Evolutionary conservation across 2,113 vertebrate species (phyloP), one percentile per base, ranked within the genome.

Genomic region (Cyanoramphus novaezelandiae): DNA sequence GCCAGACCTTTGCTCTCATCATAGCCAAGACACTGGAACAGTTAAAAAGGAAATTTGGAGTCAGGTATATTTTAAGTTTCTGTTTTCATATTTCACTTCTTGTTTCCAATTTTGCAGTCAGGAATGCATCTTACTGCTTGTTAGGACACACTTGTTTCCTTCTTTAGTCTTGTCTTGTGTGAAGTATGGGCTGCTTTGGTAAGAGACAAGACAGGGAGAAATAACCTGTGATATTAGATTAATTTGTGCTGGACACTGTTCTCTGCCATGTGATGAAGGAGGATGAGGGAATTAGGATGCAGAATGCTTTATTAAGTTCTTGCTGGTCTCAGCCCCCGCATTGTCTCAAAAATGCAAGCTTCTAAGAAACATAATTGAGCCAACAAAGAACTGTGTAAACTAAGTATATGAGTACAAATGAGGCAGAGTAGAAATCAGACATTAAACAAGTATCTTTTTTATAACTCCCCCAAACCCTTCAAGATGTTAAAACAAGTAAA

Each of bases 401-500:
- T 89, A 90, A 94, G 28, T 91, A 82, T 80, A 92, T 74, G 85
- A 97, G 93, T 17, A 25, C 83, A 97, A 98, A 97, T 41, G 80
- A 93, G 86, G 75, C 89, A 92, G 75, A 97, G 41, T 96, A 81
- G 33, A 94, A 93, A 94, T 85, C 46, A 93, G 33, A 88, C 79
- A 95, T 92, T 92, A 97, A 96, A 95, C 75, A 95, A 94, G 78
- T 21, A 46, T 13, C 9, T 37, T 17, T 53, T 72, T 41, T 68
- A 59, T 43, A 71, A 96, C 78, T 94, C 79, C 91, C 83, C 29
- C 95, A 97, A 97, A 83, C 69, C 74, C 81, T 98, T 98, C 96
- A 95, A 98, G 93, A 97, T 97, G 94, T 97, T 97, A 87, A 95
- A 97, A 95, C 43, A 94, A 97, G 92, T 97, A 97, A 98, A 97